phyloP scores from a whole-genome alignment of 2,113 vertebrate genomes.

The Blennius ocellaris region DNA sequence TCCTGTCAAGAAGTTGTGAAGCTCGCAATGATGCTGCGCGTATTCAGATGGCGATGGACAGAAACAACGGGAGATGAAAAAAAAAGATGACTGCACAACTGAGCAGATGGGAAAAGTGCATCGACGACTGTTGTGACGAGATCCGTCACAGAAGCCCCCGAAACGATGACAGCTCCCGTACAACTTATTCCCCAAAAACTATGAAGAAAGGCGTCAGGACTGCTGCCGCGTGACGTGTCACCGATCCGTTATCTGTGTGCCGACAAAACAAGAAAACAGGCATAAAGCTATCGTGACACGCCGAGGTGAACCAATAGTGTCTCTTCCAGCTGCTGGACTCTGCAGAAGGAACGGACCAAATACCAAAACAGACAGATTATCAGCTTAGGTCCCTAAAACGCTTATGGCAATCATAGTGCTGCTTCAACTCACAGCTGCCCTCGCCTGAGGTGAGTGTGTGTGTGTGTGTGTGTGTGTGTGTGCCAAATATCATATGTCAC shows the following conservation, averaged over 20 bases:
- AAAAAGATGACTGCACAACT: neutral
- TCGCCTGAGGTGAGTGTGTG: slow-evolving; percentile 43
- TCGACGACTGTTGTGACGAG: slow-evolving; percentile 6
- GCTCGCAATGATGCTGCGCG: neutral
- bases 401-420: slow-evolving; percentile 53
- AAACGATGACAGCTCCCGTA: slow-evolving; percentile 26
- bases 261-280: slow-evolving; percentile 18
- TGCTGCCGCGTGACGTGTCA: slow-evolving; percentile 10
- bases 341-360: slow-evolving; percentile 46
- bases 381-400: slow-evolving; percentile 73
- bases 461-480: slow-evolving; percentile 26
- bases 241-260: slow-evolving; percentile 1
- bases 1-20: slow-evolving; percentile 3
- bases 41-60: slow-evolving; percentile 7
- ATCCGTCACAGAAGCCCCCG: slow-evolving; percentile 21
- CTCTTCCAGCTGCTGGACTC: slow-evolving; percentile 54
- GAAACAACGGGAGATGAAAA: neutral
- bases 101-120: slow-evolving; percentile 2
- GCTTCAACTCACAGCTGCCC: slow-evolving; percentile 50
- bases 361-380: slow-evolving; percentile 78
- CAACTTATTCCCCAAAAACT: slow-evolving; percentile 9
- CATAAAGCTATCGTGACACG: slow-evolving; percentile 16
- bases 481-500: slow-evolving; percentile 46
- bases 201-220: slow-evolving; percentile 31
- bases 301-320: slow-evolving; percentile 29